phyloP scores from a whole-genome alignment of 1,140 invertebrate genomes.

The Drosophila funebris region DNA sequence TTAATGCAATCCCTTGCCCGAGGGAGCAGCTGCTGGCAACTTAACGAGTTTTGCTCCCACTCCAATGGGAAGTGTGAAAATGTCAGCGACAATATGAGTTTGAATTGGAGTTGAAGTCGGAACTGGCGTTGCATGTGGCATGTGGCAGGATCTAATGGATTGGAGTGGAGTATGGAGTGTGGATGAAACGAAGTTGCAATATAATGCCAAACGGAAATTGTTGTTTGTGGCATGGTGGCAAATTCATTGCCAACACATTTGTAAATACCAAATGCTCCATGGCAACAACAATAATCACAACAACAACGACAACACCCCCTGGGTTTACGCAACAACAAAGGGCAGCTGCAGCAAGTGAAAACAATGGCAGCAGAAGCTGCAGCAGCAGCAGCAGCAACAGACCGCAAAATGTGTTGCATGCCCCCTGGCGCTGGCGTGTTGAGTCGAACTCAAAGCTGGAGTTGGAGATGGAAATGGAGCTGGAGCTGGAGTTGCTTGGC shows the following conservation, averaged over 20 bases:
- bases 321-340: slow-evolving; percentile 59
- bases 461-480: slow-evolving; percentile 12
- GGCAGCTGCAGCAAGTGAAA: slow-evolving; percentile 36
- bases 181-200: slow-evolving; percentile 13
- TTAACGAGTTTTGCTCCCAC: slow-evolving; percentile 48
- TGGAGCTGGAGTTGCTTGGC: slow-evolving; percentile 11
- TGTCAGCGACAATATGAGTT: slow-evolving; percentile 41
- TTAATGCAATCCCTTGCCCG: slow-evolving; percentile 51
- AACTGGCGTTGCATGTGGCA: slow-evolving; percentile 13
- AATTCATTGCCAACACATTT: slow-evolving; percentile 72
- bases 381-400: slow-evolving; percentile 61
- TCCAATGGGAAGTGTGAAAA: slow-evolving; percentile 58
- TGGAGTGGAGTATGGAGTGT: slow-evolving; percentile 2
- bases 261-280: slow-evolving; percentile 41
- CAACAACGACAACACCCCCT: slow-evolving; percentile 66
- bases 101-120: slow-evolving; percentile 14
- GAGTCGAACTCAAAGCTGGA: slow-evolving; percentile 30
- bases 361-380: slow-evolving; percentile 64
- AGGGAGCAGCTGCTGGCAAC: slow-evolving; percentile 50
- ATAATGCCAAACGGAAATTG: slow-evolving; percentile 66
- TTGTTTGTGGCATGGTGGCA: slow-evolving; percentile 59
- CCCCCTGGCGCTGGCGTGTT: slow-evolving; percentile 56
- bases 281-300: slow-evolving; percentile 30
- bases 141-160: slow-evolving; percentile 4
- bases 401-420: slow-evolving; percentile 79